Evolutionary conservation across 2,113 vertebrate species (phyloP).

Genomic region (Erythrocebus patas): DNA sequence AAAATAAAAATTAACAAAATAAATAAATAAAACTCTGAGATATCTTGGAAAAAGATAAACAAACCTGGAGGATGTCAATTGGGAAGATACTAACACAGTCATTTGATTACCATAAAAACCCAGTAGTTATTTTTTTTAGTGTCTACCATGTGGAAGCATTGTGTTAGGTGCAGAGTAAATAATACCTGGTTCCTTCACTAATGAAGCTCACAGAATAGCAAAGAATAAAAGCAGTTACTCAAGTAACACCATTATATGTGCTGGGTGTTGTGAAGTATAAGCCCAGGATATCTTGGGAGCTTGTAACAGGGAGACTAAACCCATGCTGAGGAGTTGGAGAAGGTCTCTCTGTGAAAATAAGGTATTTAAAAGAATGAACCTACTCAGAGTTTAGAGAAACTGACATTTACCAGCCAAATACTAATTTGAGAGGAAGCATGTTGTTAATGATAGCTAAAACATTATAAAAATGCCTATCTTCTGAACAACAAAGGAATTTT

Average conservation of each 20-base stretch:
- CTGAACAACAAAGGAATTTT: background rate
- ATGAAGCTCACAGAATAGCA: background rate
- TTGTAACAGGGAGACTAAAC: background rate
- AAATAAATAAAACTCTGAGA: background rate
- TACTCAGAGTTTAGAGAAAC: background rate
- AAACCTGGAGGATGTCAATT: background rate
- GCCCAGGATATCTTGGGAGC: background rate
- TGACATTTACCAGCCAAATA: background rate
- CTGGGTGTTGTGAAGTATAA: background rate
- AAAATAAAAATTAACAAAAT: too few species aligned
- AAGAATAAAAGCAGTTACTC: background rate
- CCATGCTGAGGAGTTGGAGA: background rate
- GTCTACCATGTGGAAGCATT: background rate
- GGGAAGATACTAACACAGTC: background rate
- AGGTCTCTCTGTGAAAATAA: background rate
- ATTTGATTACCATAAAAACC: background rate
- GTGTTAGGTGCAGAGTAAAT: background rate
- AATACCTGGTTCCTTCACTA: background rate
- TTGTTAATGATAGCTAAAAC: background rate
- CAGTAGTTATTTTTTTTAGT: background rate
- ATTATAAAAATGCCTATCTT: background rate
- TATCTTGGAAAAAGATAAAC: background rate
- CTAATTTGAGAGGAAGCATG: background rate
- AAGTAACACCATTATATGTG: background rate
- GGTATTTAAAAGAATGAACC: background rate